phyloP scores from a whole-genome alignment of 2,888 invertebrate genomes.

The Drosophila kambysellisi region DNA sequence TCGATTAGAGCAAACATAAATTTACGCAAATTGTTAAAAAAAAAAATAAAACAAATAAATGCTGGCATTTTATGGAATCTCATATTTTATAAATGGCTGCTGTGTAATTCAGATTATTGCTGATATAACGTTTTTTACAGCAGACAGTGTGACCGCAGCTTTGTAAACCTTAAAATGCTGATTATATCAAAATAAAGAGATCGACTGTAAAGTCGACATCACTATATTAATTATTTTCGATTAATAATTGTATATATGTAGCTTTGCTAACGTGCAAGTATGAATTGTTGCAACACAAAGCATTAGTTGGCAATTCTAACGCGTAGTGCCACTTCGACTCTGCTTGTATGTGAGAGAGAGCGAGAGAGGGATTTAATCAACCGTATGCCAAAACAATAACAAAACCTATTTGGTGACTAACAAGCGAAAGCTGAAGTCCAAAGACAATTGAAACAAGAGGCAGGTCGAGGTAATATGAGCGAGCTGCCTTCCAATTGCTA shows the following conservation, averaged over 20 bases:
- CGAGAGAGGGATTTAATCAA: neutral
- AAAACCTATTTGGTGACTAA: constrained; percentile 57
- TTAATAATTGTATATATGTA: constrained; percentile 10
- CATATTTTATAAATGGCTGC: neutral
- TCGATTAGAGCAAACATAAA: neutral
- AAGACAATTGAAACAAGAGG: constrained; percentile 20
- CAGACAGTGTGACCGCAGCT: constrained; percentile 14
- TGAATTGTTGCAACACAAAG: constrained; percentile 7
- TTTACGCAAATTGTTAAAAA: neutral
- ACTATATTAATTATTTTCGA: constrained; percentile 19
- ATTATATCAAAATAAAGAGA: neutral
- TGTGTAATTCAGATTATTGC: neutral
- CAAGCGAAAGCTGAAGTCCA: constrained; percentile 64
- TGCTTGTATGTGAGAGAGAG: neutral
- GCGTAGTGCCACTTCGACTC: neutral
- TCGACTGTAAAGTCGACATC: constrained; percentile 13
- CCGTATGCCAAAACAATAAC: constrained; percentile 41
- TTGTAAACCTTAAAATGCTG: neutral
- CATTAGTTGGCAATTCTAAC: constrained; percentile 9
- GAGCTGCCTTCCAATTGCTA: neutral
- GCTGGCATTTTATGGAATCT: neutral
- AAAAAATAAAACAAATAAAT: no score
- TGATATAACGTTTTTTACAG: neutral
- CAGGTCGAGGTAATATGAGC: constrained; percentile 24
- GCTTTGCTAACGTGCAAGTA: constrained; percentile 9